A percentile compares a stretch with the other conserved stretches of the same genome.
Conservation (phyloP, 2,113 vertebrate species). For the Ia io region DNA sequence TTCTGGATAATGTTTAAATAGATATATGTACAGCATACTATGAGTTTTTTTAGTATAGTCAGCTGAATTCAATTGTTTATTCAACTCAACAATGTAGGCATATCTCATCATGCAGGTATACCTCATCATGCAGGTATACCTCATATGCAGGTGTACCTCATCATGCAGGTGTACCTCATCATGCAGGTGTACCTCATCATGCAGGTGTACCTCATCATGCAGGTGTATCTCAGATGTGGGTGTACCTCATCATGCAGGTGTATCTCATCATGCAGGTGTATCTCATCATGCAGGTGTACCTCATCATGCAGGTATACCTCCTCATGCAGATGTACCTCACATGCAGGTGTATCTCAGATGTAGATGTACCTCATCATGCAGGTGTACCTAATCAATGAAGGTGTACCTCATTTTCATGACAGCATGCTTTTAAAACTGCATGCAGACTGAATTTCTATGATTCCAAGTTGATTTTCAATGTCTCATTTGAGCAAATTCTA, state of each 20-base stretch:
- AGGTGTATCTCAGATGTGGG: neutral
- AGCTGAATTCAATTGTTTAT: neutral
- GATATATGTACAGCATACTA: neutral
- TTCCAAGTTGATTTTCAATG: slow-evolving; percentile 52
- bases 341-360: neutral
- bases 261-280: neutral
- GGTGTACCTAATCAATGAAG: neutral
- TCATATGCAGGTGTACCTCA: neutral
- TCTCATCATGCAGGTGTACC: too few species aligned
- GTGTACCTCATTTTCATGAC: neutral
- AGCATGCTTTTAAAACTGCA: neutral
- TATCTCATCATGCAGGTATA: neutral
- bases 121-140: too few species aligned
- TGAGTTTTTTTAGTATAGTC: neutral
- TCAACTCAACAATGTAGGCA: neutral
- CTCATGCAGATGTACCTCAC: neutral
- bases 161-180: neutral
- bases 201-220: neutral
- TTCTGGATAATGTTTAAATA: neutral
- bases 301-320: neutral
- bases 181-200: neutral
- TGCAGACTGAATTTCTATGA: slow-evolving; percentile 50
- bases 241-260: neutral
- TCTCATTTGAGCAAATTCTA: slow-evolving; percentile 47
- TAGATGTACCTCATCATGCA: neutral